Evolutionary conservation across 2,113 vertebrate genomes (phyloP).

Genomic region (Myrmophylax atrothorax): DNA sequence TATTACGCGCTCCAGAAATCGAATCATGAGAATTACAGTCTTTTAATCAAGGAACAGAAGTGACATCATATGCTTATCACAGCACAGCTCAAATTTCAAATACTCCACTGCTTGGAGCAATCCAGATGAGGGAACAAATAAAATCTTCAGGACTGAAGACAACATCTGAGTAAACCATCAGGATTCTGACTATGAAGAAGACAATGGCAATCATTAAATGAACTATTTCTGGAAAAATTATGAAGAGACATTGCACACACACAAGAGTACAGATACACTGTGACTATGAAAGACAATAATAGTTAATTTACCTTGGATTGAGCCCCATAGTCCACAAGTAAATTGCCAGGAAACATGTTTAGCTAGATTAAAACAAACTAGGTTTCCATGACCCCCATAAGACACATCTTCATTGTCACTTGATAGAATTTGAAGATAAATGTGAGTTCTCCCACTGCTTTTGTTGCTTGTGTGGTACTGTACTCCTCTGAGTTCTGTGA

Average conservation of each 20-base stretch:
- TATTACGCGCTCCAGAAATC: neutral
- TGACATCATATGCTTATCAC: slow-evolving; percentile 24
- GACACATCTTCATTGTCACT: neutral
- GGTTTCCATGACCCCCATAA: neutral
- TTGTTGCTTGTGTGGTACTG: neutral
- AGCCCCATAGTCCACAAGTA: neutral
- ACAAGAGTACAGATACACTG: neutral
- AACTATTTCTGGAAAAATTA: neutral
- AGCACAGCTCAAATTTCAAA: slow-evolving; percentile 8
- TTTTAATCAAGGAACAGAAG: slow-evolving; percentile 37
- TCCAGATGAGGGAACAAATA: neutral
- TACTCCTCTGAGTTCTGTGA: neutral
- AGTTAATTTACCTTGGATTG: neutral
- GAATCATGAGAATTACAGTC: neutral
- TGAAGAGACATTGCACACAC: neutral
- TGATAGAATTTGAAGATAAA: neutral
- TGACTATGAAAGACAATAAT: neutral
- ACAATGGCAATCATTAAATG: neutral
- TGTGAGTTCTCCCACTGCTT: neutral
- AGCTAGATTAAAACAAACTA: neutral
- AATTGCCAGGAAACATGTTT: neutral
- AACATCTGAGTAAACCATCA: neutral
- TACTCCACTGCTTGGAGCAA: neutral
- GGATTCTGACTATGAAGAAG: neutral
- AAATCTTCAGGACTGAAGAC: neutral